Evolutionary conservation across 2,888 invertebrate genomes (phyloP), one percentile per base, ranked within the genome.

Genomic region (Leptinotarsa rubiginosa): DNA sequence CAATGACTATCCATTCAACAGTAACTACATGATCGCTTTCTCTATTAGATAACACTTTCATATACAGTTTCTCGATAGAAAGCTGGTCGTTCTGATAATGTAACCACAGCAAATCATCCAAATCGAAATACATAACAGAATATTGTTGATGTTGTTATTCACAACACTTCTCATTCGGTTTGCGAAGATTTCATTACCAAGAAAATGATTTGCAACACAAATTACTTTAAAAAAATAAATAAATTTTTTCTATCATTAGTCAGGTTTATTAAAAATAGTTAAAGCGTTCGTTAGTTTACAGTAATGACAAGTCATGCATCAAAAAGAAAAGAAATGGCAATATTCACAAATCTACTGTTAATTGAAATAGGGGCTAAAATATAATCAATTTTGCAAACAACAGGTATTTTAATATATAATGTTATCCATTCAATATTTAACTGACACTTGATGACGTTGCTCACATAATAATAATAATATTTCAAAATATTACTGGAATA

Each of bases 1-100:
- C 70, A 75, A 65, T 15, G 13, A 47, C 31, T 54, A 71, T 52
- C 50, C 15, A 66, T 25, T 54, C 56, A 15, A 68, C n/a, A 25
- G 20, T 56, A 15, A 56, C 12, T 22, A 50, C 50, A 15, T 50
- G 41, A 41, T 41, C 3, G 12, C 41, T 41, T 41, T 41, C 41
- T 41, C 41, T 41, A 41, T 41, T 41, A 12, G 41, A 41, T 41
- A 41, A 41, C 41, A 41, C 41, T 41, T 41, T 41, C 10, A 41
- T 10, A 41, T 41, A 41, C 41, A 41, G 41, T 41, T 41, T 41
- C 41, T 41, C 41, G 2, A 41, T 41, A 41, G 41, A 41, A 41
- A 41, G 10, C 41, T 10, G 41, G 10, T 2, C 2, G 10, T 41
- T 41, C 41, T 41, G 41, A 41, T 41, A 41, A 41, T 41, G 41